Conservation (phyloP, 2,797 vertebrate species). For the Eremophila alpestris region DNA sequence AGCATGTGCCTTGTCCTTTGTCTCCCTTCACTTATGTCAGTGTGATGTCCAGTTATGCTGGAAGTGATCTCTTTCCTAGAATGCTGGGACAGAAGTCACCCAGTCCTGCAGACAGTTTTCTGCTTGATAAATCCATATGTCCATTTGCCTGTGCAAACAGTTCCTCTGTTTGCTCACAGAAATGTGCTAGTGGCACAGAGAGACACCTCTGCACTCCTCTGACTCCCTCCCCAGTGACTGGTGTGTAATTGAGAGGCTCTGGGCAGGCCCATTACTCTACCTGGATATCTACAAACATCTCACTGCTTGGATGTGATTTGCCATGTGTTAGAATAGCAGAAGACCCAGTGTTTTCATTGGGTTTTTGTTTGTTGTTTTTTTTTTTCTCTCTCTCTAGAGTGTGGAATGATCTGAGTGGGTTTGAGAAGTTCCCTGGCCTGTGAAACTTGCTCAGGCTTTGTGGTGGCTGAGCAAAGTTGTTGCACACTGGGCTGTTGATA, state of each 20-base stretch:
- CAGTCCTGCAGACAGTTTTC: background rate
- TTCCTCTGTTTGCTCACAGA: background rate
- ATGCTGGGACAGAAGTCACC: background rate
- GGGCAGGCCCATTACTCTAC: background rate
- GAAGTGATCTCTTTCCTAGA: background rate
- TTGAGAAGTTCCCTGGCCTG: background rate
- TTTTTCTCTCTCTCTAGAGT: background rate
- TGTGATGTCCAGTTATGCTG: background rate
- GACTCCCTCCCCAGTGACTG: background rate
- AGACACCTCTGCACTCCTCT: background rate
- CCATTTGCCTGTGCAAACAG: background rate
- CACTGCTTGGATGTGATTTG: background rate
- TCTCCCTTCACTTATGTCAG: fast-evolving
- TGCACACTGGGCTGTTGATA: background rate
- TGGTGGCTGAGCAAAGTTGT: background rate
- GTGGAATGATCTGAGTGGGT: background rate
- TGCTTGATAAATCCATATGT: background rate
- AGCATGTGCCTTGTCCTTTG: background rate
- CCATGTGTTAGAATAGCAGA: background rate
- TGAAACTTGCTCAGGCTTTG: background rate
- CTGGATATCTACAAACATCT: background rate
- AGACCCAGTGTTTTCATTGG: background rate
- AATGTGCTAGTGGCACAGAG: background rate
- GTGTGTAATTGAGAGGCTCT: background rate
- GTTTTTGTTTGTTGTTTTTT: too few species aligned